These are phyloP conservation scores for Aurelia aurita complex sp. Pacific DNA, from an alignment of 30 jellyfish, hydroid and myxozoan species.

Conservation along the genomic window DNA sequence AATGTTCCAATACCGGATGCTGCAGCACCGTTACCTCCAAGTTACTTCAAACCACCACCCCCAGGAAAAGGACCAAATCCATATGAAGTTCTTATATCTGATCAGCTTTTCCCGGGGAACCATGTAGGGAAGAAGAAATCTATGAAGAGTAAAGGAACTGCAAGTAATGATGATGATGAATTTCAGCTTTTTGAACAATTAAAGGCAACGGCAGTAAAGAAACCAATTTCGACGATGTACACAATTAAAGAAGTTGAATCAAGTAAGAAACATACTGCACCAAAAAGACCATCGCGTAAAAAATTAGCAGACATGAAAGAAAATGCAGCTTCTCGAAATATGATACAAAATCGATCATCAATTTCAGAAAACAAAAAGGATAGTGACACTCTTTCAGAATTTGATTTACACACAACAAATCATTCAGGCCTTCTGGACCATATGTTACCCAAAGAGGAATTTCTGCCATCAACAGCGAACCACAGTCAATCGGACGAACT, in stretches of 20 bases:
- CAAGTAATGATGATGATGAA: constrained; percentile 16
- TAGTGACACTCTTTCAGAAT: too few relatives aligned
- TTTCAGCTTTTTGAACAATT: constrained; percentile 12
- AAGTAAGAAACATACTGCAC: background rate
- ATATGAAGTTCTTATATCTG: constrained; percentile 83
- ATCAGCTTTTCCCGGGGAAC: constrained; percentile 84
- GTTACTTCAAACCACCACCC: constrained; percentile 85
- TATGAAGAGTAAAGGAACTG: constrained; percentile 1
- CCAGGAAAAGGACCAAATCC: constrained; percentile 86
- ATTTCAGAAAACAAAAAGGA: too few relatives aligned
- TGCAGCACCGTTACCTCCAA: constrained; percentile 82
- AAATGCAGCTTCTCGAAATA: too few relatives aligned
- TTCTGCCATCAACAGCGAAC: too few relatives aligned
- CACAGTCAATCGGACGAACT: too few relatives aligned
- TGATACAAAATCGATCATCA: too few relatives aligned
- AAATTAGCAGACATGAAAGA: background rate
- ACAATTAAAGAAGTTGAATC: constrained; percentile 2
- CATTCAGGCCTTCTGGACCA: too few relatives aligned
- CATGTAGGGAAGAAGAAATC: constrained; percentile 57
- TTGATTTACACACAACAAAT: too few relatives aligned
- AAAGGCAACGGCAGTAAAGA: constrained; percentile 13
- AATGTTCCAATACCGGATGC: constrained; percentile 77
- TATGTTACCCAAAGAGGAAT: too few relatives aligned
- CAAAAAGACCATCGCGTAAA: background rate
- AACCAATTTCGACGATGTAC: constrained; percentile 15